phyloP scores from a whole-genome alignment of 2,888 invertebrate species.

The Acronicta psi region DNA sequence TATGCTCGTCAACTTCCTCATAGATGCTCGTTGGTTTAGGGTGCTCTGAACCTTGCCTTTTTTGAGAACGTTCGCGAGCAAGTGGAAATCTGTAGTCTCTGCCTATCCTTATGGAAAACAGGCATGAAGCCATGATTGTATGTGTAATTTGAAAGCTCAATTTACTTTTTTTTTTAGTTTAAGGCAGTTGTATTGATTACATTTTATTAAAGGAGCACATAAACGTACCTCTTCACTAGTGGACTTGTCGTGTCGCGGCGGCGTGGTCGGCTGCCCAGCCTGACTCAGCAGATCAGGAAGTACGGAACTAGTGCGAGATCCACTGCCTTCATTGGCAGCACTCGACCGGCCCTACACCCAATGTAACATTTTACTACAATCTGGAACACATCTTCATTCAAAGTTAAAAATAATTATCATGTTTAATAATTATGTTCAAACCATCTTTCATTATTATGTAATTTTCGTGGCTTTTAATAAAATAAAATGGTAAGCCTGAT shows the following conservation, averaged over 20 bases:
- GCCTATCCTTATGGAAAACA: too few relatives aligned
- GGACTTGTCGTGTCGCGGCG: conserved; percentile 96
- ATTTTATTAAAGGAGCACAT: conserved; percentile 5
- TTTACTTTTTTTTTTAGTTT: conserved; percentile 14
- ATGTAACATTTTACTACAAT: conserved; percentile 37
- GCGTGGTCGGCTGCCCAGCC: conserved; percentile 95
- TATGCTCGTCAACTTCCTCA: too few relatives aligned
- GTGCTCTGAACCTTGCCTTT: too few relatives aligned
- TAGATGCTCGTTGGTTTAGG: too few relatives aligned
- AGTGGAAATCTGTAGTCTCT: too few relatives aligned
- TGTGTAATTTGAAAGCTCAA: conserved; percentile 15
- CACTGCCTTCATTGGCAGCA: conserved; percentile 88
- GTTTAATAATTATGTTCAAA: conserved; percentile 16
- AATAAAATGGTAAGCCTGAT: conserved; percentile 7
- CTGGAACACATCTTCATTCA: conserved; percentile 19
- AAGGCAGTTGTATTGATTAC: conserved; percentile 6
- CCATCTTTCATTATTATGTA: conserved; percentile 4
- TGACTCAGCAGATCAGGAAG: conserved; percentile 98
- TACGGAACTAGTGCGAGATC: conserved; percentile 96
- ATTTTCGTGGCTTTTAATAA: conserved; percentile 33
- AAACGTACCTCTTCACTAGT: conserved; percentile 97
- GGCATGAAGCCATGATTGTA: too few relatives aligned
- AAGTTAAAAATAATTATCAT: not conserved
- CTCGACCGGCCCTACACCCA: conserved; percentile 78
- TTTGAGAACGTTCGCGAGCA: too few relatives aligned